phyloP scores from a whole-genome alignment of 1,140 invertebrate species.

The Drosophila orena region DNA sequence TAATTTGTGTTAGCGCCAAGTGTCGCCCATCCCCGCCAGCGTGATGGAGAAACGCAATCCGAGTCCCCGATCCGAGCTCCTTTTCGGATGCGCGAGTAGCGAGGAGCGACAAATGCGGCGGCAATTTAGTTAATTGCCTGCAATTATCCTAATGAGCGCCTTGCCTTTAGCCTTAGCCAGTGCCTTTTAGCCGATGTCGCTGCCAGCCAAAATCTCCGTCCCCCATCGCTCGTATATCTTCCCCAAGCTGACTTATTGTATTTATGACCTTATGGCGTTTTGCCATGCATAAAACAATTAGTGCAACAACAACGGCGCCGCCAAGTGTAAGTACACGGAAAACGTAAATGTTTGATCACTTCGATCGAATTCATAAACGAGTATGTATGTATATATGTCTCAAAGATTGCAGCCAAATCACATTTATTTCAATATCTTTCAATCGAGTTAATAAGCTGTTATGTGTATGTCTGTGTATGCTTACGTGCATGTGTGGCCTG shows the following conservation, averaged over 20 bases:
- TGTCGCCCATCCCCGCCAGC: constrained; percentile 32
- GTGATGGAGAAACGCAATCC: constrained; percentile 5
- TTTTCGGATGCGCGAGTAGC: constrained; percentile 19
- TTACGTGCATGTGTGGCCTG: no score
- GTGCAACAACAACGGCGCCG: constrained; percentile 32
- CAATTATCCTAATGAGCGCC: constrained; percentile 83
- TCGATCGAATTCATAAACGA: not conserved
- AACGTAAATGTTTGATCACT: not conserved
- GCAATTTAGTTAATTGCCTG: constrained; percentile 83
- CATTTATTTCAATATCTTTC: no score
- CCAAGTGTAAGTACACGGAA: constrained; percentile 3
- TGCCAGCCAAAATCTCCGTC: not conserved
- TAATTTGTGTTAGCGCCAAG: constrained; percentile 76
- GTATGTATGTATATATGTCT: no score
- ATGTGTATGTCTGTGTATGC: no score
- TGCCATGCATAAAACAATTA: constrained; percentile 68
- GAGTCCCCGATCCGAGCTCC: constrained; percentile 7
- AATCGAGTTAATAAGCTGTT: no score
- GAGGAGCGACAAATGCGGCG: constrained; percentile 78
- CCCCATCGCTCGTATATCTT: constrained; percentile 50
- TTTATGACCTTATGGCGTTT: constrained; percentile 78
- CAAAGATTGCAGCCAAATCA: no score
- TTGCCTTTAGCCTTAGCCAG: constrained; percentile 62
- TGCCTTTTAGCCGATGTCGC: constrained; percentile 65
- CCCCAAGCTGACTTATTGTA: constrained; percentile 67